Evolutionary conservation across 2,888 invertebrate species (phyloP), one percentile per base, ranked within the genome.

Genomic region (Molorchus minor): DNA sequence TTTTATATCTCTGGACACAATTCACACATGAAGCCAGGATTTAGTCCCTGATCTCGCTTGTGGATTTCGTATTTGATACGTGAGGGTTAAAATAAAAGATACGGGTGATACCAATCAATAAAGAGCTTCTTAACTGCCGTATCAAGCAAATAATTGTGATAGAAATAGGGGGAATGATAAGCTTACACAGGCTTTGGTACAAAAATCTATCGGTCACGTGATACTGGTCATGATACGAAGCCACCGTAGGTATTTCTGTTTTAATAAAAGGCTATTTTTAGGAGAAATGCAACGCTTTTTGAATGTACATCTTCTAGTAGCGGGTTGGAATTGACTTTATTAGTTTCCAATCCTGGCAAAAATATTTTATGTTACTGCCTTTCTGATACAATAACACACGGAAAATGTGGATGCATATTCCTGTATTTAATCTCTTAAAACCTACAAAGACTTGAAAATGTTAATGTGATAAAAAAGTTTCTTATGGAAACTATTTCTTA

Each of bases 31-130:
- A 45, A 30, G 30, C 30, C 16, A 33, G 33, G n/a, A n/a, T 33
- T 30, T 45, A 16, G 30, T 13, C 29, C n/a, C 33, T 45, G 30
- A 45, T 45, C 45, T 33, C 12, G 33, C 13, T 17, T 16, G 12
- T 45, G 45, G 33, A 45, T 33, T 29, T 45, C 45, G 30, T 45
- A 45, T 45, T 30, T 45, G 45, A 45, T 45, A 45, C 45, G 45
- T 30, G 45, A 45, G 45, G 33, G 30, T 17, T 16, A 45, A 45
- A 29, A 45, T 45, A 45, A 45, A 29, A n/a, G 33, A 45, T 45
- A 45, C 45, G 45, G 45, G 45, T 45, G 33, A 45, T 45, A 45
- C 30, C 30, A 45, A 45, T 45, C 45, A 45, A 45, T 45, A 45
- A 45, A 33, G 33, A 15, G 30, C 29, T 17, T 16, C 45, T 45